phyloP scores from a whole-genome alignment of 2,797 vertebrate species.

The Artibeus lituratus region DNA sequence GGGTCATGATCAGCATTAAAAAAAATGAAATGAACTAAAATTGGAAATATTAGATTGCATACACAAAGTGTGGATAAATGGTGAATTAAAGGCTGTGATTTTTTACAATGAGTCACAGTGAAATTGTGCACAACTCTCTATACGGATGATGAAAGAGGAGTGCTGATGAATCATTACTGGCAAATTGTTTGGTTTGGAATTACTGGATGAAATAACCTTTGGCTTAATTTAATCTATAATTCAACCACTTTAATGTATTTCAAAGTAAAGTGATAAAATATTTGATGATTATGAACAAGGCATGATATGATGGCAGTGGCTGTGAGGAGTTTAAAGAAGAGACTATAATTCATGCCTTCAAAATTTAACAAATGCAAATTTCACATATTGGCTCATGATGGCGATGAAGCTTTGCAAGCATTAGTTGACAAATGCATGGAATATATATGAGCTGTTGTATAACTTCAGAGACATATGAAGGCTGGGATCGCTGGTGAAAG shows the following conservation, averaged over 20 bases:
- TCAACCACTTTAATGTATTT: background rate
- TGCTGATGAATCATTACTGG: background rate
- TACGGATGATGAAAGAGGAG: background rate
- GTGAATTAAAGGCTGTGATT: background rate
- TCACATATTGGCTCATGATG: background rate
- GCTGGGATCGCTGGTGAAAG: background rate
- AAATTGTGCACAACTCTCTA: background rate
- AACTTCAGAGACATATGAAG: background rate
- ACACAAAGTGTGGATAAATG: background rate
- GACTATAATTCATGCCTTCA: background rate
- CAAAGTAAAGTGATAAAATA: slow-evolving; percentile 33
- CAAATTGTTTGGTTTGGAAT: background rate
- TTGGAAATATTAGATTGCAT: background rate
- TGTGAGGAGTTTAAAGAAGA: slow-evolving; percentile 29
- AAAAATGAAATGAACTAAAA: background rate
- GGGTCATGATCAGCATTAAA: background rate
- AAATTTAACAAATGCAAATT: slow-evolving; percentile 8
- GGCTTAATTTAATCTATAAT: background rate
- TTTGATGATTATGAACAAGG: background rate
- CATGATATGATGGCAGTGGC: background rate
- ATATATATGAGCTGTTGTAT: background rate
- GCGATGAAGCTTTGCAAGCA: background rate
- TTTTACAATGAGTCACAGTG: background rate
- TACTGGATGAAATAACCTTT: background rate
- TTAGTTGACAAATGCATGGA: background rate